Evolutionary conservation across 1,140 invertebrate species (phyloP), one percentile per base, ranked within the genome.

Genomic region (Bombus cullumanus): DNA sequence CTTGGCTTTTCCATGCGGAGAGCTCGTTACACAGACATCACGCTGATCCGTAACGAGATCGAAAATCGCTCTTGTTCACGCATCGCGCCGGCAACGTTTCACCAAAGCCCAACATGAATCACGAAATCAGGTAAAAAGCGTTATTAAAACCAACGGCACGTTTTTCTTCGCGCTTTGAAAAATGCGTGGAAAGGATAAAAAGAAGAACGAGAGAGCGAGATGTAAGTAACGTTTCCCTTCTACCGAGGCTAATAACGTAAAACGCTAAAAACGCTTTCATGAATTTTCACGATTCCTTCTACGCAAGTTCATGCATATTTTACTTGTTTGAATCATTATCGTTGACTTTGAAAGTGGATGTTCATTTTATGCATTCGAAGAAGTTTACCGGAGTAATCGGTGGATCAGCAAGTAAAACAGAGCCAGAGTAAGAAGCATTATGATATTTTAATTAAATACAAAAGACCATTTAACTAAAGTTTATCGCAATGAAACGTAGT

Each of bases 1-100:
- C n/a, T 47, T 66, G 83, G 37, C 62, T 90, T 90, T 90, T 90
- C 86, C 83, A 64, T 41, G 31, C 59, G 39, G 64, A 5, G 62
- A 74, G 15, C 69, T 86, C 76, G 39, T 79, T 76, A 82, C 34
- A 62, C 41, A 41, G 13, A 28, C 34, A 86, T 85, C 66, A 86
- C 72, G 66, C 80, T 47, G 59, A n/a, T 78, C 74, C 76, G 81
- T 71, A 59, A 75, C 64, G 79, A 86, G 83, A 81, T 80, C 64
- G 84, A 71, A 41, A 77, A 76, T 41, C 25, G 15, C 39, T 59
- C 39, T 53, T 62, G 39, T 88, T 86, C 53, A 66, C 37, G 53
- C 31, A 43, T 71, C 53, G 41, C 31, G 75, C 64, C 25, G 41
- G 71, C 22, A 74, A 31, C 82, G 39, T 57, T 74, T 77, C 75